Conservation (phyloP, 2,888 invertebrate species). For the Hirtodrosophila cameraria region DNA sequence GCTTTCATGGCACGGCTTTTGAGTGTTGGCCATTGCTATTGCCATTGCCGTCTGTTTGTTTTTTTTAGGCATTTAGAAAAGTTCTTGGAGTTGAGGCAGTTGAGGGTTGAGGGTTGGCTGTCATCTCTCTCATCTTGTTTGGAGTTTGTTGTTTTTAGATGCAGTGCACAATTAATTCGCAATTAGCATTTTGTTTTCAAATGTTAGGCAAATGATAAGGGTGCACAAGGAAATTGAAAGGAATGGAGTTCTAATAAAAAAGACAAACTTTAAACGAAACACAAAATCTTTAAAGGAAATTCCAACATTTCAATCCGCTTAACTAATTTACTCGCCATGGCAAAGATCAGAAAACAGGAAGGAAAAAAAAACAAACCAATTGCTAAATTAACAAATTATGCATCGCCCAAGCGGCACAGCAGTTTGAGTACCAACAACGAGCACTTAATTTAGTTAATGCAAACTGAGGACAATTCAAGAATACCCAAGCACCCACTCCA, state of each 20-base stretch:
- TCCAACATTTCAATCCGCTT: slow-evolving; percentile 57
- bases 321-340: slow-evolving; percentile 71
- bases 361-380: slow-evolving; percentile 39
- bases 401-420: slow-evolving; percentile 43
- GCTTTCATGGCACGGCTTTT: slow-evolving; percentile 63
- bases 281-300: slow-evolving; percentile 4
- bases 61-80: slow-evolving; percentile 52
- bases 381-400: slow-evolving; percentile 76
- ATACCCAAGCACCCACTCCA: slow-evolving; percentile 5
- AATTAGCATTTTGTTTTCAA: slow-evolving; percentile 71
- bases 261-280: neutral
- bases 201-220: slow-evolving; percentile 46
- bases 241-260: neutral
- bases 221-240: slow-evolving; percentile 17
- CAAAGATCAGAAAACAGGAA: slow-evolving; percentile 21
- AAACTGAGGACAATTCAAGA: slow-evolving; percentile 42
- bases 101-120: neutral
- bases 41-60: slow-evolving; percentile 51
- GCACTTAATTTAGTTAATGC: slow-evolving; percentile 77
- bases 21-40: slow-evolving; percentile 30
- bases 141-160: slow-evolving; percentile 68
- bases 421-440: slow-evolving; percentile 34
- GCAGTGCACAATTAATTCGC: slow-evolving; percentile 77
- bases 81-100: neutral
- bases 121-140: slow-evolving; percentile 18